Conservation (phyloP, 2,113 vertebrate species). For the Sminthopsis crassicaudata region DNA sequence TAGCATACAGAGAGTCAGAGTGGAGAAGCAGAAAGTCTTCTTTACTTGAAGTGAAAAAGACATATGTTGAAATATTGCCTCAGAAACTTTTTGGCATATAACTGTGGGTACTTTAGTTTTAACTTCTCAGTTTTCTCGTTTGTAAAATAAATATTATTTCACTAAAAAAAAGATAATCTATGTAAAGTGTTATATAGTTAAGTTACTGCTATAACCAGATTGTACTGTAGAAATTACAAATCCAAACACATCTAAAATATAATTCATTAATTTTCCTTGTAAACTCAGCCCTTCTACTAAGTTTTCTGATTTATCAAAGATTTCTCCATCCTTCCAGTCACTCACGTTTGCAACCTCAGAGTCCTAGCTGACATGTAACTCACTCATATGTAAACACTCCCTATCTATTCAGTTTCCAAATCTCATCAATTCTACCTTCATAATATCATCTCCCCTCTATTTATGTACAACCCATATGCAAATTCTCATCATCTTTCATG, state of each 20-base stretch:
- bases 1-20: not conserved
- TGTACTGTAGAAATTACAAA: not conserved
- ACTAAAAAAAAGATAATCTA: not conserved
- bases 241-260: not conserved
- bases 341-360: not conserved
- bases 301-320: not conserved
- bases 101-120: not conserved
- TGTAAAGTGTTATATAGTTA: not conserved
- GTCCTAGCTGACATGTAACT: not conserved
- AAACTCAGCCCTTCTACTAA: not conserved
- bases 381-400: not conserved
- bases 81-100: not conserved
- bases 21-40: not conserved
- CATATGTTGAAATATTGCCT: not conserved
- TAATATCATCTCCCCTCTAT: not conserved
- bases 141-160: not conserved
- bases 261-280: not conserved
- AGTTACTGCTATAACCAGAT: slow-evolving; percentile 12
- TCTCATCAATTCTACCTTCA: not conserved
- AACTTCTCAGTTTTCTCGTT: not conserved
- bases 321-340: not conserved
- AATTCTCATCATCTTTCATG: not conserved
- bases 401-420: not conserved
- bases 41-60: not conserved
- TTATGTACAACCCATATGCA: not conserved